These are phyloP conservation scores for Clunio marinus DNA, from an alignment of 2,888 invertebrate genomes.

Conservation along the genomic window DNA sequence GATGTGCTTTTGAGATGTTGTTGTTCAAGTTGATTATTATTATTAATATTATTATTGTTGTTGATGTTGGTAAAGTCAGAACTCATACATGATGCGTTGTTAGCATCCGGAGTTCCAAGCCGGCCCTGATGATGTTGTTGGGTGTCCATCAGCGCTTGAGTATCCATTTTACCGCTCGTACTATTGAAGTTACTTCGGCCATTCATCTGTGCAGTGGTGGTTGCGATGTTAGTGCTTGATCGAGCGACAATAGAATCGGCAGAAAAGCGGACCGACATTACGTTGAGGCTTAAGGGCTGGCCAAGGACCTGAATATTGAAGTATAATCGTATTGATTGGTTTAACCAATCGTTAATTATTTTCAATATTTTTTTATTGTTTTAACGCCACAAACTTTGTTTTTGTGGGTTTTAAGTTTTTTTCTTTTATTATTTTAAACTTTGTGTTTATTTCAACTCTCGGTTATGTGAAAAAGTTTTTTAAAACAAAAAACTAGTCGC, in stretches of 20 bases:
- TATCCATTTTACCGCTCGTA: conserved; percentile 15
- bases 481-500: too few species aligned
- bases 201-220: conserved; percentile 10
- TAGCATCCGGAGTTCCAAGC: conserved; percentile 62
- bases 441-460: background rate
- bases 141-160: conserved; percentile 30
- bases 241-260: conserved; percentile 26
- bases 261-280: conserved; percentile 33
- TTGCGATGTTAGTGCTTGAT: background rate
- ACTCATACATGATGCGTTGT: conserved; percentile 36
- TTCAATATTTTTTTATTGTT: conserved; percentile 24
- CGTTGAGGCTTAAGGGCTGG: conserved; percentile 49
- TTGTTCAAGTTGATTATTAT: conserved; percentile 40
- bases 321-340: conserved; percentile 19
- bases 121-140: conserved; percentile 50
- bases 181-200: conserved; percentile 24
- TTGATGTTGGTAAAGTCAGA: conserved; percentile 22
- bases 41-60: conserved; percentile 39
- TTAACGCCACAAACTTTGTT: background rate
- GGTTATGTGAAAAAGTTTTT: background rate
- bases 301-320: conserved; percentile 50
- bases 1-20: conserved; percentile 36
- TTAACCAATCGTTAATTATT: conserved; percentile 25
- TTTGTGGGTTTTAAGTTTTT: background rate
- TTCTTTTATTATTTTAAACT: background rate